Conservation (phyloP, 2,888 invertebrate genomes). For the Cenopis cana region DNA sequence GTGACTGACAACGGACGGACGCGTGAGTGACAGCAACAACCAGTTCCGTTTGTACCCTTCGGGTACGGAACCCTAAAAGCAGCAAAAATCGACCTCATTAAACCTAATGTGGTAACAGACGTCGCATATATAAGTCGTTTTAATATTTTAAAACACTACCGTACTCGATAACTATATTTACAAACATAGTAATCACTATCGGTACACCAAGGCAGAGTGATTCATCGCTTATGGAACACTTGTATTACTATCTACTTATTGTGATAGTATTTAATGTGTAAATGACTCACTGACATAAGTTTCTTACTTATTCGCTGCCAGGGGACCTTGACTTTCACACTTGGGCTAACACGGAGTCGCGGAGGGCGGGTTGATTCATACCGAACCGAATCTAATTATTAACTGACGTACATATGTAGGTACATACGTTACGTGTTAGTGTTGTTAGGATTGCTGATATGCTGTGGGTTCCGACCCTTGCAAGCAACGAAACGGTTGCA, state of each 20-base stretch:
- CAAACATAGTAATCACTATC: conserved; percentile 22
- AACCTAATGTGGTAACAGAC: neutral
- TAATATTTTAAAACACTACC: neutral
- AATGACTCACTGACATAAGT: conserved; percentile 15
- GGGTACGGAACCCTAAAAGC: no score
- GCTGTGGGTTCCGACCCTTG: neutral
- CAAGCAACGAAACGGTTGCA: conserved; percentile 5
- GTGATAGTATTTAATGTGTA: conserved; percentile 21
- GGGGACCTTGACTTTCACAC: conserved; percentile 16
- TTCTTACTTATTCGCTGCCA: conserved; percentile 2
- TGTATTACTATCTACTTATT: conserved; percentile 1
- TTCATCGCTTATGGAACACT: conserved; percentile 12
- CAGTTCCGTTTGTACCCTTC: no score
- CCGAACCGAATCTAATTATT: neutral
- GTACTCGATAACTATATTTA: conserved; percentile 23
- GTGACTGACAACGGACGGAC: no score
- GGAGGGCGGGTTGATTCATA: neutral
- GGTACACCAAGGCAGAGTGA: conserved; percentile 16
- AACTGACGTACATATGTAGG: no score
- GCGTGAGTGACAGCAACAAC: no score
- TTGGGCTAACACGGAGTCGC: neutral
- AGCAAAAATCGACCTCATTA: neutral
- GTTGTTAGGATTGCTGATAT: no score
- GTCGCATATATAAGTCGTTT: neutral
- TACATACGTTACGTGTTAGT: no score